Base-by-base conservation (phyloP, 2,113 vertebrate species). In the Pluvianellus socialis region DNA sequence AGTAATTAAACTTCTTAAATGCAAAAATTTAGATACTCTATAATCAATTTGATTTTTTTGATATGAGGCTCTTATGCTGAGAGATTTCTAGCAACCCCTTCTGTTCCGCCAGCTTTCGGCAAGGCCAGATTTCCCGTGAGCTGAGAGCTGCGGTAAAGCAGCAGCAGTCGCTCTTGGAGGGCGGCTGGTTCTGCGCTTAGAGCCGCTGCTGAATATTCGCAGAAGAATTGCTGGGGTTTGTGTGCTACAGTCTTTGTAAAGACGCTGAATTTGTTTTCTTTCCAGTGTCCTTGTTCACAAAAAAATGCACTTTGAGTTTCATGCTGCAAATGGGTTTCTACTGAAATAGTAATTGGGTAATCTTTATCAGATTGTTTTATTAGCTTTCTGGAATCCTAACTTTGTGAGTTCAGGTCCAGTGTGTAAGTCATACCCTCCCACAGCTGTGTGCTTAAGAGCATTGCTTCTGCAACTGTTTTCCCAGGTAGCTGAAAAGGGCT, bases 101-200 rank as follows among this genome's bases (percentile, higher is more conserved):
- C 8, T n/a, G 24, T 28, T 61, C 38, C 4, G 1, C 13, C 66
- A 33, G 3, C 22, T 38, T 26, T 6, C 44, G n/a, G 52, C 33
- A 38, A 8, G 33, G n/a, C 23, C 45, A 30, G 12, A 3, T 12
- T 28, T 50, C 45, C 12, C 7, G 32, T 22, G 33, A 38, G 5
- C 19, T 5, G 22, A 15, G 58, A 2, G 32, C 28, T 12, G 32
- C 5, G 8, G 11, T 10, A 7, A 17, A 21, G 66, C 44, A 45
- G 58, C 27, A 20, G 38, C 28, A 4, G 22, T 12, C 1, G 1
- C 26, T 30, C 23, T 14, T 5, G 4, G 18, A 10, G 20, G 26
- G 8, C 19, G 22, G 27, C 32, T 20, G 5, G 1, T 23, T 12
- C 73, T 23, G 50, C 42, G 10, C 86, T 12, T 30, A 5, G 9